These are phyloP conservation scores for Synanthedon vespiformis DNA, from an alignment of 2,888 invertebrate species.

Conservation along the genomic window DNA sequence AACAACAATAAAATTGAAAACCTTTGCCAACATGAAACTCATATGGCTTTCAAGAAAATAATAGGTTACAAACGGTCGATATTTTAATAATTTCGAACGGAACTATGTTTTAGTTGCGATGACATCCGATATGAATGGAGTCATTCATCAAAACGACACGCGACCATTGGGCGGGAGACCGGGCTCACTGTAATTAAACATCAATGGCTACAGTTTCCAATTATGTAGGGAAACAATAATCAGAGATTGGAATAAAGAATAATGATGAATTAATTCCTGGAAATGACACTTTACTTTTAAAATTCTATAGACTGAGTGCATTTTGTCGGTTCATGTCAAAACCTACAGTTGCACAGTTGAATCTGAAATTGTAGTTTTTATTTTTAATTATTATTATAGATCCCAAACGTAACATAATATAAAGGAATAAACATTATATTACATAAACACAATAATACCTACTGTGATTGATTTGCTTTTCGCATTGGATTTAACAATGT, in stretches of 20 bases:
- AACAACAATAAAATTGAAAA: no score
- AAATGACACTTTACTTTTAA: neutral
- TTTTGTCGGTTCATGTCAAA: no score
- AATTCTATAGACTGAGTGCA: no score
- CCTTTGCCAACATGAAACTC: no score
- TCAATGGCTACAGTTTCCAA: constrained; percentile 2
- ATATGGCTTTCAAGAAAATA: neutral
- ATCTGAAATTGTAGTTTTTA: no score
- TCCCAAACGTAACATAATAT: no score
- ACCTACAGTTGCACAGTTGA: no score
- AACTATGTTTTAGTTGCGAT: constrained; percentile 5
- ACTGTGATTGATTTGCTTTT: constrained; percentile 39
- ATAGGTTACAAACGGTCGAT: constrained; percentile 1
- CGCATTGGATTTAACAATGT: constrained; percentile 29
- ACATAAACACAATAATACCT: neutral
- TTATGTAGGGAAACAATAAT: neutral
- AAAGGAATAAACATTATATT: no score
- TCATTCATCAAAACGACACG: constrained; percentile 14
- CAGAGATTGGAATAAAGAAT: neutral
- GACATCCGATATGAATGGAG: constrained; percentile 11
- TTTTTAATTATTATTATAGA: no score
- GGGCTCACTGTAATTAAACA: constrained; percentile 10
- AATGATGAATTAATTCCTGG: neutral
- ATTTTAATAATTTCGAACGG: constrained; percentile 4
- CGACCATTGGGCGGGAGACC: neutral